phyloP scores from a whole-genome alignment of 64 coral and sea anemone genomes.

The Stichodactyla helianthus region DNA sequence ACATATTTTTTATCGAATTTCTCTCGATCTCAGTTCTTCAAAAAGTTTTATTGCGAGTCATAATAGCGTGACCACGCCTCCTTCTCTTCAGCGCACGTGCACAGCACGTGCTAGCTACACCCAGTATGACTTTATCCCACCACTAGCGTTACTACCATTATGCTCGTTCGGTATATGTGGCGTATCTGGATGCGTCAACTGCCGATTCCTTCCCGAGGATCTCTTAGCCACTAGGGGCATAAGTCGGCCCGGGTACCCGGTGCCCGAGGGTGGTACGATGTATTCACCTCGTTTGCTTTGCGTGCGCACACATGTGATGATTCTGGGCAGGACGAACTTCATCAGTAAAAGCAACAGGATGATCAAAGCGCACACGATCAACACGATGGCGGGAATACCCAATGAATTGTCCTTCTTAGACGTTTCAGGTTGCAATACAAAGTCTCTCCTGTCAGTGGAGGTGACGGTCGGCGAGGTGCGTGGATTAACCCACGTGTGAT shows the following conservation, averaged over 20 bases:
- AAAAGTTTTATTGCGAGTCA: not conserved
- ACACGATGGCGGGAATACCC: slow-evolving; percentile 45
- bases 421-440: not conserved
- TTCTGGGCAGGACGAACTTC: slow-evolving; percentile 56
- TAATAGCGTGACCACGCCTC: not conserved
- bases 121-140: slow-evolving; percentile 70
- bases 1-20: not conserved
- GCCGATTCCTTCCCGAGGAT: slow-evolving; percentile 24
- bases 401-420: not conserved
- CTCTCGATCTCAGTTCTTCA: not conserved
- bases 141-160: slow-evolving; percentile 26
- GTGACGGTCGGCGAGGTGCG: not conserved
- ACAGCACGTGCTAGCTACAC: slow-evolving; percentile 30
- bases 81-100: not conserved
- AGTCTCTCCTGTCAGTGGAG: not conserved
- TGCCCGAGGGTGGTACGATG: slow-evolving; percentile 53
- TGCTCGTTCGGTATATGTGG: slow-evolving; percentile 15
- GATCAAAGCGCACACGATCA: slow-evolving; percentile 63
- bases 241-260: slow-evolving; percentile 62
- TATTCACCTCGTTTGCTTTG: slow-evolving; percentile 93
- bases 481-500: not conserved
- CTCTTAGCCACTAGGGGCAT: slow-evolving; percentile 58
- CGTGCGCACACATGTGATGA: slow-evolving; percentile 68
- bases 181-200: slow-evolving; percentile 31
- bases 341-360: slow-evolving; percentile 50